A percentile compares a stretch with the other conserved stretches of the same genome.
phyloP scores from a whole-genome alignment of 2,797 vertebrate genomes.

The Hozukius guyotensis region DNA sequence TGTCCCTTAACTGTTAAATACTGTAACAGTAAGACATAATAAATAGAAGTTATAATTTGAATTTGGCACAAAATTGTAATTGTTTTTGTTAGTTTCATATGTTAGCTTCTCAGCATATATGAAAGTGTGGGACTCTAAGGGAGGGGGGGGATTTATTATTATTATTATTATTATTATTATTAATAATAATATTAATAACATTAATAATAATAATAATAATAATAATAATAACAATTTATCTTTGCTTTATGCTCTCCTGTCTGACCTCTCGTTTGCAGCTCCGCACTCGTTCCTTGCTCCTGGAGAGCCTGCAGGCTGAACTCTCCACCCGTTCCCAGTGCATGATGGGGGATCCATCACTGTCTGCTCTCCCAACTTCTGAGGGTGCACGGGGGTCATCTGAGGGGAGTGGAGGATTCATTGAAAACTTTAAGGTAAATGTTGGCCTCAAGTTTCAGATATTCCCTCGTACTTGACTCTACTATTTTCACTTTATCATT shows the following conservation, averaged over 20 bases:
- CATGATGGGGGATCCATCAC: constrained; percentile 80
- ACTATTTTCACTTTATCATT: neutral
- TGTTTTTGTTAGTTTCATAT: no score
- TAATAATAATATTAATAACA: no score
- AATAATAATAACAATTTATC: neutral
- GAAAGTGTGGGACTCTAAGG: no score
- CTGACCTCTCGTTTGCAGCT: constrained; percentile 59
- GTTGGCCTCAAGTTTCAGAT: neutral
- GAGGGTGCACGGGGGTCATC: constrained; percentile 66
- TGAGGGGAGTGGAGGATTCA: constrained; percentile 84
- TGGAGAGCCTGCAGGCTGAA: constrained; percentile 81
- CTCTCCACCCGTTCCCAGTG: constrained; percentile 80
- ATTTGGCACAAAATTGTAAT: no score
- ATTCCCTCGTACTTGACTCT: neutral
- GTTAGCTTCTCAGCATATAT: no score
- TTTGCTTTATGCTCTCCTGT: neutral
- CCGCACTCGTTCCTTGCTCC: constrained; percentile 83
- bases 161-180: no score
- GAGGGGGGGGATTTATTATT: no score
- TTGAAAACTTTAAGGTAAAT: constrained; percentile 85
- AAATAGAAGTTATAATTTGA: no score
- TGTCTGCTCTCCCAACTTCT: constrained; percentile 48
- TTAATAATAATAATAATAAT: no score
- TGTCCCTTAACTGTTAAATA: no score
- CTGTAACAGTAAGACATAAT: no score